A percentile compares a stretch with the other conserved stretches of the same genome.
Evolutionary conservation across 1,140 invertebrate species (phyloP).

Genomic region (Solenopsis fugax): DNA sequence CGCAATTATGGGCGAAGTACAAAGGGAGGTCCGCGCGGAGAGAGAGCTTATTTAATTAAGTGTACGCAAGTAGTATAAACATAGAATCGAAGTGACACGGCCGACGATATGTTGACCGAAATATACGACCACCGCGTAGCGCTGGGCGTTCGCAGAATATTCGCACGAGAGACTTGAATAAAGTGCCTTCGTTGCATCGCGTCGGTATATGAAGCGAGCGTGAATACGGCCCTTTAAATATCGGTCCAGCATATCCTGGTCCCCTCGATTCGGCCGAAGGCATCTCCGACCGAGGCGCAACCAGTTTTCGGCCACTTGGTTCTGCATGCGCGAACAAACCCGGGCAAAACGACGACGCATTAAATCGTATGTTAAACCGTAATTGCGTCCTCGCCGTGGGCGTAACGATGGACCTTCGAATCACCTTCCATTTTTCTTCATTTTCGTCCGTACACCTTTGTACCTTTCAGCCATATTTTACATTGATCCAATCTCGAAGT

Average conservation of each 20-base stretch:
- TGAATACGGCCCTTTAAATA: slow-evolving; percentile 68
- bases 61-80: slow-evolving; percentile 55
- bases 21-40: neutral
- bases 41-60: slow-evolving; percentile 45
- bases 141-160: neutral
- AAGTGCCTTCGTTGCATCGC: slow-evolving; percentile 50
- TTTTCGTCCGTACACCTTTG: neutral
- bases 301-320: slow-evolving; percentile 42
- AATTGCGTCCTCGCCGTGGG: slow-evolving; percentile 67
- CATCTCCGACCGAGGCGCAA: slow-evolving; percentile 7
- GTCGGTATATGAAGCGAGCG: slow-evolving; percentile 11
- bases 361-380: slow-evolving; percentile 68
- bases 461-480: slow-evolving; percentile 14
- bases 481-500: neutral
- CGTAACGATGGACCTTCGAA: slow-evolving; percentile 30
- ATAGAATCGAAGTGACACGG: slow-evolving; percentile 24
- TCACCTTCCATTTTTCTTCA: slow-evolving; percentile 20
- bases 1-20: slow-evolving; percentile 24
- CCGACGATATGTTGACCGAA: slow-evolving; percentile 61
- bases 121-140: slow-evolving; percentile 60
- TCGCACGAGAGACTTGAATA: slow-evolving; percentile 57
- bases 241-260: slow-evolving; percentile 52
- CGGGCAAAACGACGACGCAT: slow-evolving; percentile 45
- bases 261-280: slow-evolving; percentile 15
- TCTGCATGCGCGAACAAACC: slow-evolving; percentile 65